Conservation (phyloP, 2,797 vertebrate species). For the Coregonus sp. region DNA sequence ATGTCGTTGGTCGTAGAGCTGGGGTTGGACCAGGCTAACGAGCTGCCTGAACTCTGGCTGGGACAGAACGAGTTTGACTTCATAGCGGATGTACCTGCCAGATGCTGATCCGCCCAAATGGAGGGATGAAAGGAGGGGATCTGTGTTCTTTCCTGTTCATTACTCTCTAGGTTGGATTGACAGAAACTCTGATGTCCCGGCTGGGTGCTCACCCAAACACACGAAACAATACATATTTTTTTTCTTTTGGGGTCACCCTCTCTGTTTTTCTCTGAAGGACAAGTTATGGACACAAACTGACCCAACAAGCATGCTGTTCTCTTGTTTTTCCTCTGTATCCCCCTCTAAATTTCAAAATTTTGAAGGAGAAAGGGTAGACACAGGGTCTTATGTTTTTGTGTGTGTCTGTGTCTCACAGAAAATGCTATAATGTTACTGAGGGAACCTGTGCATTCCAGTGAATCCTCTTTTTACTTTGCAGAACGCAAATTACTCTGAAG, state of each 20-base stretch:
- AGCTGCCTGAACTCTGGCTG: constrained; percentile 87
- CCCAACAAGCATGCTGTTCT: neutral
- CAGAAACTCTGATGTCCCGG: neutral
- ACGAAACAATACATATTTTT: neutral
- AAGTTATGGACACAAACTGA: neutral
- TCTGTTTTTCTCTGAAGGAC: neutral
- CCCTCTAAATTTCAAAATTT: neutral
- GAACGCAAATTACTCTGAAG: too few relatives aligned
- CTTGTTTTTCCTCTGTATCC: constrained; percentile 4
- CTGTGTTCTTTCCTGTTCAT: neutral
- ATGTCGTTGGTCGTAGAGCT: constrained; percentile 85
- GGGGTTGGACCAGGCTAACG: constrained; percentile 82
- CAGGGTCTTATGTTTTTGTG: neutral
- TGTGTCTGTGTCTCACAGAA: neutral
- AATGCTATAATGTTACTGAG: neutral
- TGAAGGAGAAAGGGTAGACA: neutral
- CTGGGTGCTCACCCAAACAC: neutral
- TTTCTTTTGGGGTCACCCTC: neutral
- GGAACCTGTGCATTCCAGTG: neutral
- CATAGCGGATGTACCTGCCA: constrained; percentile 76
- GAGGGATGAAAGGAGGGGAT: neutral
- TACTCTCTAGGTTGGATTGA: neutral
- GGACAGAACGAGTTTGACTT: constrained; percentile 88
- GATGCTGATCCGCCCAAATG: constrained; percentile 68
- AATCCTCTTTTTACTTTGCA: too few relatives aligned